These are phyloP conservation scores for Machimus rusticus DNA, from an alignment of 2,888 invertebrate genomes.

Conservation along the genomic window DNA sequence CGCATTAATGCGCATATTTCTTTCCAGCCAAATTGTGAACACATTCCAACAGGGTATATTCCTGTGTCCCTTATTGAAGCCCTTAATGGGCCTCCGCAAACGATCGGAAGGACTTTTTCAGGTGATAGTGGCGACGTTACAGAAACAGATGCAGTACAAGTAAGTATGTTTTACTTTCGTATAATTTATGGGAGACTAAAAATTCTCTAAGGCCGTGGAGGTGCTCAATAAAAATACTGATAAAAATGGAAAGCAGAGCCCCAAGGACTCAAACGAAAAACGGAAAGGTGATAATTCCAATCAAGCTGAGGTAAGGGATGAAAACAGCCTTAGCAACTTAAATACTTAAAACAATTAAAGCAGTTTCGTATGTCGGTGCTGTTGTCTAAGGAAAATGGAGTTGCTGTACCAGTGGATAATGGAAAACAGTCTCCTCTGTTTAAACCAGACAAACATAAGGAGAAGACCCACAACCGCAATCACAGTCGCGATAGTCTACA, in stretches of 20 bases:
- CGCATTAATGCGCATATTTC: neutral
- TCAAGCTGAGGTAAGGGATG: conserved; percentile 16
- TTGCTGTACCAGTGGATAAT: conserved; percentile 53
- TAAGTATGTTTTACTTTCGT: conserved; percentile 49
- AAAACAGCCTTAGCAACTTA: neutral
- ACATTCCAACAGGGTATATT: conserved; percentile 92
- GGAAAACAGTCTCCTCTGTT: conserved; percentile 60
- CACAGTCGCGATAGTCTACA: conserved; percentile 66
- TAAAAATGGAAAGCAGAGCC: conserved; percentile 58
- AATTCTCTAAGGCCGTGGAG: conserved; percentile 50
- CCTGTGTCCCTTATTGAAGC: conserved; percentile 95
- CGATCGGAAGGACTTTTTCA: conserved; percentile 53
- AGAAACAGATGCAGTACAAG: conserved; percentile 68
- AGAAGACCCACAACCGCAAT: conserved; percentile 58
- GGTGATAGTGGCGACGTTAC: conserved; percentile 67
- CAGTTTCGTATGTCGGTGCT: conserved; percentile 78
- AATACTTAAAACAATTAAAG: neutral
- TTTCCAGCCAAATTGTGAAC: conserved; percentile 55
- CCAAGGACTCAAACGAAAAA: conserved; percentile 55
- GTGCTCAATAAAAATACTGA: conserved; percentile 52
- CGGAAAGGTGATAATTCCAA: conserved; percentile 55
- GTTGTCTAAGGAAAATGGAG: conserved; percentile 71
- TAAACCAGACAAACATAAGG: conserved; percentile 47
- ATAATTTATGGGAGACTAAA: neutral
- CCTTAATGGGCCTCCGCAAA: conserved; percentile 83